Evolutionary conservation across 2,113 vertebrate species (phyloP).

Genomic region (Rhinoderma darwinii): DNA sequence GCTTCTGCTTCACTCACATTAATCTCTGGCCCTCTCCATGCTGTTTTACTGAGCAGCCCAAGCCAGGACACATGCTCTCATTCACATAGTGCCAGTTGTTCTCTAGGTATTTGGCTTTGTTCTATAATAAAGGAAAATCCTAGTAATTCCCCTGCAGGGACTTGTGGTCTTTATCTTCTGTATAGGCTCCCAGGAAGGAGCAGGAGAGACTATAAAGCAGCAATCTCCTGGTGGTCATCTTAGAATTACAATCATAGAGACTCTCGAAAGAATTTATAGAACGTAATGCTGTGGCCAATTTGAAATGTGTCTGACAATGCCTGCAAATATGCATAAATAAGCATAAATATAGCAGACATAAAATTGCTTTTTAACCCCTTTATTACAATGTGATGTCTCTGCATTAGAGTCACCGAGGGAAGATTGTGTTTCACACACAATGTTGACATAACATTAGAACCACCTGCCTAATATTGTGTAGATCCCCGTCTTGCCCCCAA

Average conservation of each 20-base stretch:
- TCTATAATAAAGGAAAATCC: neutral
- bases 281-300: neutral
- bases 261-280: neutral
- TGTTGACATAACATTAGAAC: neutral
- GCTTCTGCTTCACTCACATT: neutral
- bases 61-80: neutral
- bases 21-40: constrained; percentile 13
- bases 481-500: no score
- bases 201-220: neutral
- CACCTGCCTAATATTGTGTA: no score
- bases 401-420: no score
- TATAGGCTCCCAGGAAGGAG: neutral
- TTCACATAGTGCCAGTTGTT: neutral
- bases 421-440: no score
- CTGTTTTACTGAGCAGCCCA: neutral
- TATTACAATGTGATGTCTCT: neutral
- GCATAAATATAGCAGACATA: neutral
- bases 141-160: neutral
- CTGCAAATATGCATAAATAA: neutral
- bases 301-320: neutral
- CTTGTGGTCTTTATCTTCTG: neutral
- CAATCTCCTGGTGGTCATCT: neutral
- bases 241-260: neutral
- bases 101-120: constrained; percentile 15
- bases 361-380: neutral